phyloP scores from a whole-genome alignment of 2,888 invertebrate genomes.

The Rhagonycha lutea region DNA sequence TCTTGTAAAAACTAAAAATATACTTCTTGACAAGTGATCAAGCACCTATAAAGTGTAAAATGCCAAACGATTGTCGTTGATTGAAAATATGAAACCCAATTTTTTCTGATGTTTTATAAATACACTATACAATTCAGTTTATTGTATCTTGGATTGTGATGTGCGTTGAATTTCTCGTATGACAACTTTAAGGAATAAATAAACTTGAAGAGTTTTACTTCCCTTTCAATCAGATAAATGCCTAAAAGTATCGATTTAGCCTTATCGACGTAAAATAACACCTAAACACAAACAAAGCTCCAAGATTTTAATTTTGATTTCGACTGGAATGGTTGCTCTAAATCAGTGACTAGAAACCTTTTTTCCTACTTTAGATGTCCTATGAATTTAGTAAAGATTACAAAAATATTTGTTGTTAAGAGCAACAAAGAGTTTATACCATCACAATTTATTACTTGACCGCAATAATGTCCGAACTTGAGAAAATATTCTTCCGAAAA shows the following conservation, averaged over 20 bases:
- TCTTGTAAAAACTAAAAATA: not conserved
- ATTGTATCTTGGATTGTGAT: conserved; percentile 32
- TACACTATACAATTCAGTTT: conserved; percentile 20
- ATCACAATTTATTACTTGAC: too few relatives aligned
- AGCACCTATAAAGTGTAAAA: not conserved
- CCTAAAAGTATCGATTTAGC: conserved; percentile 25
- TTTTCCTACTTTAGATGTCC: not conserved
- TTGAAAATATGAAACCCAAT: conserved; percentile 8
- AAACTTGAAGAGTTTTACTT: conserved; percentile 35
- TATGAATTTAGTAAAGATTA: too few relatives aligned
- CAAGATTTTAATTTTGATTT: conserved; percentile 40
- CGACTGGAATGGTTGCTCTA: conserved; percentile 32
- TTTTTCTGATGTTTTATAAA: conserved; percentile 28
- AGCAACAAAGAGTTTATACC: too few relatives aligned
- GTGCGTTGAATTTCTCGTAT: conserved; percentile 37
- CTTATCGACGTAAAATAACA: conserved; percentile 25
- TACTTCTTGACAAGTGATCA: conserved; percentile 7
- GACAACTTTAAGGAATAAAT: conserved; percentile 37
- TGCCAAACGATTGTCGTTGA: not conserved
- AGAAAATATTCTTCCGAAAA: too few relatives aligned
- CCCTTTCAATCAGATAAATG: conserved; percentile 35
- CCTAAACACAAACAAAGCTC: conserved; percentile 24
- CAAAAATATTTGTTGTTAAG: too few relatives aligned
- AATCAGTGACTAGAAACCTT: conserved; percentile 13
- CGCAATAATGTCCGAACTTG: too few relatives aligned